A percentile compares a stretch with the other conserved stretches of the same genome.
Conservation (phyloP, 2,888 invertebrate species). For the Agrilus cyanescens region DNA sequence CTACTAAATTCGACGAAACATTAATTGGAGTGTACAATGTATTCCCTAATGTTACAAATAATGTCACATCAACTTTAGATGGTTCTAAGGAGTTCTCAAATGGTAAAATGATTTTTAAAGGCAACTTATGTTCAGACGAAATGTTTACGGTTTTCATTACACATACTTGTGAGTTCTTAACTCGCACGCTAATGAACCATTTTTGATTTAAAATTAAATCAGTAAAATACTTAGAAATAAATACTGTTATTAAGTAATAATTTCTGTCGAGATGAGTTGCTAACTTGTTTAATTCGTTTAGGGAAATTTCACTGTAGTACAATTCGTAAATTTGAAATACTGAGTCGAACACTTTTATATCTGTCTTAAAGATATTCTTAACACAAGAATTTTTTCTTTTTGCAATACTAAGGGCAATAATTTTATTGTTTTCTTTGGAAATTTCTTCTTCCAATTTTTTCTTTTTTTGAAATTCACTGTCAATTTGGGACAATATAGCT, state of each 20-base stretch:
- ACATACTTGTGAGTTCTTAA: conserved; percentile 12
- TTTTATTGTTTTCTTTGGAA: conserved; percentile 20
- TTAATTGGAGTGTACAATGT: conserved; percentile 19
- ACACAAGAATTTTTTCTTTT: conserved; percentile 12
- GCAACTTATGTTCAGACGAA: conserved; percentile 14
- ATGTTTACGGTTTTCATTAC: conserved; percentile 16
- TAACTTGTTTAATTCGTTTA: conserved; percentile 12
- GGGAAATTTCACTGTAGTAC: conserved; percentile 19
- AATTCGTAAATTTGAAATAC: conserved; percentile 22
- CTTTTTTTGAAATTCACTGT: conserved; percentile 22
- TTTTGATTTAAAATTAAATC: conserved; percentile 20
- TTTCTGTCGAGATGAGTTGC: conserved; percentile 16
- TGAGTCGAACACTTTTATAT: conserved; percentile 26
- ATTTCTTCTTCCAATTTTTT: conserved; percentile 20
- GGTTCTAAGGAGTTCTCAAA: conserved; percentile 19
- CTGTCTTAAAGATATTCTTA: conserved; percentile 22
- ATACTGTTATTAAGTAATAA: conserved; percentile 28
- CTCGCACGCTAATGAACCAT: conserved; percentile 21
- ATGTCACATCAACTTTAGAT: conserved; percentile 17
- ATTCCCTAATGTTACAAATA: conserved; percentile 17
- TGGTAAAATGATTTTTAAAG: conserved; percentile 21
- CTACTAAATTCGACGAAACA: conserved; percentile 20
- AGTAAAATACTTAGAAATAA: conserved; percentile 22
- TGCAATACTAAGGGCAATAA: conserved; percentile 20
- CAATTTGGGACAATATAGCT: conserved; percentile 24